phyloP scores from a whole-genome alignment of 2,888 invertebrate species.

The Subacronicta megacephala region DNA sequence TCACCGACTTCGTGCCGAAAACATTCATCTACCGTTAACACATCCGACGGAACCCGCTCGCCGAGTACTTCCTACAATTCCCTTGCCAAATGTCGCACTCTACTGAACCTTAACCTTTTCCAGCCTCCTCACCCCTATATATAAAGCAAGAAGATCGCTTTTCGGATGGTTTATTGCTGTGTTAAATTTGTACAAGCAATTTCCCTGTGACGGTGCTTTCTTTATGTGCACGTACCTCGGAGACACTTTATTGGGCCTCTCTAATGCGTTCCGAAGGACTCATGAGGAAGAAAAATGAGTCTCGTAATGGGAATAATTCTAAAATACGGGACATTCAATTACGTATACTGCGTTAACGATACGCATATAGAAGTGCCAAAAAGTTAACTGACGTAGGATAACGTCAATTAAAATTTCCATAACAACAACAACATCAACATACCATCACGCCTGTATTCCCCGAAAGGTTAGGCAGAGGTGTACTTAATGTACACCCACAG shows the following conservation, averaged over 20 bases:
- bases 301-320: conserved; percentile 50
- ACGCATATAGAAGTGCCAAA: not conserved
- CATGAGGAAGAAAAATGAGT: conserved; percentile 55
- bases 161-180: not conserved
- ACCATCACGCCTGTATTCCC: too few species aligned
- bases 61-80: conserved; percentile 66
- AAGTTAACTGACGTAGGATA: not conserved
- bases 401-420: too few species aligned
- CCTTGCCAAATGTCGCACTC: conserved; percentile 66
- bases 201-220: conserved; percentile 61
- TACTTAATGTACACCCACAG: too few species aligned
- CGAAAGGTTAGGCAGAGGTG: too few species aligned
- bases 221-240: conserved; percentile 62
- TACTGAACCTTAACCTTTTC: conserved; percentile 37
- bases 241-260: conserved; percentile 65
- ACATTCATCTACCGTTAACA: conserved; percentile 63
- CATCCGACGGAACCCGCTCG: conserved; percentile 66
- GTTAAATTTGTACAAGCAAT: conserved; percentile 45
- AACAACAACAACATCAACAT: too few species aligned
- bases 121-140: conserved; percentile 1
- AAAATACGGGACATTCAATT: conserved; percentile 48
- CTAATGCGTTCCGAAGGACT: conserved; percentile 67
- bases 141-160: conserved; percentile 15
- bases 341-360: conserved; percentile 27
- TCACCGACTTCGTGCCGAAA: conserved; percentile 30